Conservation (phyloP, 2,113 vertebrate species). For the Channa argus region DNA sequence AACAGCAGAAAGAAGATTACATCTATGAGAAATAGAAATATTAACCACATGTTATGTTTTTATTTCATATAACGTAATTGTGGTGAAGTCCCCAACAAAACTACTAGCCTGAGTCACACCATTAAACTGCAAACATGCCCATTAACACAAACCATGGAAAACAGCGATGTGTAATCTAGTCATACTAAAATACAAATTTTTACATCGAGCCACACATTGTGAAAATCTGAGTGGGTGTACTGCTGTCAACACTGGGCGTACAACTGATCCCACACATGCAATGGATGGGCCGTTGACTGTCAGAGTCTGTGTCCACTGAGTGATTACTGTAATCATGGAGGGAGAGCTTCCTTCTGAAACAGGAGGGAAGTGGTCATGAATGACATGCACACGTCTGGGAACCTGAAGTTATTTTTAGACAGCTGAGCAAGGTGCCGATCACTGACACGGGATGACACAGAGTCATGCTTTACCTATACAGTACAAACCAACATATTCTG, state of each 20-base stretch:
- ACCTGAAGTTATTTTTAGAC: conserved; percentile 45
- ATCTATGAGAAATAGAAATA: too few species aligned
- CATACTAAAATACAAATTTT: conserved; percentile 44
- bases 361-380: conserved; percentile 27
- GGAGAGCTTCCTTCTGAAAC: conserved; percentile 41
- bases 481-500: not conserved
- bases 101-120: conserved; percentile 31
- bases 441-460: not conserved
- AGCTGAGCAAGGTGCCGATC: not conserved
- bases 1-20: too few species aligned
- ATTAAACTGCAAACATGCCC: conserved; percentile 2
- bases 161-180: conserved; percentile 3
- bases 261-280: conserved; percentile 29
- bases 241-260: conserved; percentile 32
- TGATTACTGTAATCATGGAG: conserved; percentile 59
- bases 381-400: conserved; percentile 40
- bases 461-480: not conserved
- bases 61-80: not conserved
- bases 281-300: not conserved
- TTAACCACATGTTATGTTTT: not conserved
- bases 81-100: conserved; percentile 36
- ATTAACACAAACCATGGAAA: conserved; percentile 36
- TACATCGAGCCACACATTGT: conserved; percentile 4
- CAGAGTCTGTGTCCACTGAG: conserved; percentile 16
- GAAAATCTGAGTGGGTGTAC: conserved; percentile 54